Evolutionary conservation across 2,888 invertebrate genomes (phyloP).

Genomic region (Macrophya annulata): DNA sequence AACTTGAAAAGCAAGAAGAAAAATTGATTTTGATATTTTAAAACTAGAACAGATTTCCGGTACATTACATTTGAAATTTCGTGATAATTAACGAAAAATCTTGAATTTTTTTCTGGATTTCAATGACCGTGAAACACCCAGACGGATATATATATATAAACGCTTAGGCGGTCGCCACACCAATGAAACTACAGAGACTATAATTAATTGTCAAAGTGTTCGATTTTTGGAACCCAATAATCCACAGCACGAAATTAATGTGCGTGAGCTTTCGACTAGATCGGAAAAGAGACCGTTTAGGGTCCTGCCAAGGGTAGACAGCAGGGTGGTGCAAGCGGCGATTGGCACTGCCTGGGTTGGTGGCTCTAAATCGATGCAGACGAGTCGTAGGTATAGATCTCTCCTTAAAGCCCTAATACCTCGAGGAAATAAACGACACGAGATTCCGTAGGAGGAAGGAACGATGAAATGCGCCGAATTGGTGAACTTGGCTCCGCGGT

Average conservation of each 20-base stretch:
- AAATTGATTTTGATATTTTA: too few relatives aligned
- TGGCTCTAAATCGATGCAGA: conserved; percentile 44
- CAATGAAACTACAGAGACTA: background rate
- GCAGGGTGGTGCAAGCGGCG: conserved; percentile 53
- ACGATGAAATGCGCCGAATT: conserved; percentile 29
- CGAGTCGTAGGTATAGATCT: conserved; percentile 15
- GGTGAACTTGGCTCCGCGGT: conserved; percentile 9
- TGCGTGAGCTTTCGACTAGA: conserved; percentile 13
- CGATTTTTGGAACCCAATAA: background rate
- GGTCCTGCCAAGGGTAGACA: conserved; percentile 53
- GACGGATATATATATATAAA: too few relatives aligned
- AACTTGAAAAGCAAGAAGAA: too few relatives aligned
- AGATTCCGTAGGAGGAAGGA: conserved; percentile 32
- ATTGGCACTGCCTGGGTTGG: conserved; percentile 44
- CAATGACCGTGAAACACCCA: too few relatives aligned
- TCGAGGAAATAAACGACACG: conserved; percentile 41
- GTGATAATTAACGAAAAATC: too few relatives aligned
- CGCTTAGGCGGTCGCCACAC: background rate
- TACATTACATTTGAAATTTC: too few relatives aligned
- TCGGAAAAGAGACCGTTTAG: conserved; percentile 18
- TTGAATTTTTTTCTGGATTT: too few relatives aligned
- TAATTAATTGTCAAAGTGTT: background rate
- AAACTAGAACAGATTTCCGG: too few relatives aligned
- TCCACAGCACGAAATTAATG: background rate
- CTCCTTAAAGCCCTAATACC: conserved; percentile 36